phyloP scores from a whole-genome alignment of 1,140 invertebrate species.

The Drosophila kanapiae region DNA sequence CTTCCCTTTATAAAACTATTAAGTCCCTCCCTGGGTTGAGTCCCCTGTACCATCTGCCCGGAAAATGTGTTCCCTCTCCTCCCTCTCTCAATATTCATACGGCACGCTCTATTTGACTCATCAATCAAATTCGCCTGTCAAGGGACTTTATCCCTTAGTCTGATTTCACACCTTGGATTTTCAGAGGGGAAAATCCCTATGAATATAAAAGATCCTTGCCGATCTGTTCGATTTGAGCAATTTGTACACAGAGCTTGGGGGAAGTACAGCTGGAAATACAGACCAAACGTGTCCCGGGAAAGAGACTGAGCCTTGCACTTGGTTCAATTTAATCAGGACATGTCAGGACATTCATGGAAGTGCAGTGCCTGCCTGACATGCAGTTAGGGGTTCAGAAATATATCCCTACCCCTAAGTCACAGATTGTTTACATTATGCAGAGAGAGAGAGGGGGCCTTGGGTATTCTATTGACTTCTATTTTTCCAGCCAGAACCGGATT shows the following conservation, averaged over 20 bases:
- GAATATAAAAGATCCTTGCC: constrained; percentile 63
- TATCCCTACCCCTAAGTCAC: constrained; percentile 8
- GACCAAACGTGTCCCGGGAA: constrained; percentile 33
- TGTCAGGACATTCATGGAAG: constrained; percentile 40
- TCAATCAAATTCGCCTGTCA: constrained; percentile 63
- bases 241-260: constrained; percentile 20
- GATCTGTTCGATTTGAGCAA: constrained; percentile 40
- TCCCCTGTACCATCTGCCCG: constrained; percentile 39
- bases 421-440: constrained; percentile 40
- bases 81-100: constrained; percentile 47
- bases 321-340: constrained; percentile 72
- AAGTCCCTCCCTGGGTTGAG: constrained; percentile 21
- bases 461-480: constrained; percentile 70
- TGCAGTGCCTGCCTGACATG: constrained; percentile 36
- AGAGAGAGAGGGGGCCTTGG: constrained; percentile 37
- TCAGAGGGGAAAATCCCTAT: constrained; percentile 25
- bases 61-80: constrained; percentile 51
- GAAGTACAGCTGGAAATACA: constrained; percentile 28
- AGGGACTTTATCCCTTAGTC: constrained; percentile 50
- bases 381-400: constrained; percentile 6
- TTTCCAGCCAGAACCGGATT: constrained; percentile 11
- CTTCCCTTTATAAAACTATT: constrained; percentile 67
- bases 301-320: constrained; percentile 50
- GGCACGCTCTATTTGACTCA: constrained; percentile 76
- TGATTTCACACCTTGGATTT: constrained; percentile 64